Evolutionary conservation across 2,113 vertebrate species (phyloP).

Genomic region (Corythoichthys haematopterus): DNA sequence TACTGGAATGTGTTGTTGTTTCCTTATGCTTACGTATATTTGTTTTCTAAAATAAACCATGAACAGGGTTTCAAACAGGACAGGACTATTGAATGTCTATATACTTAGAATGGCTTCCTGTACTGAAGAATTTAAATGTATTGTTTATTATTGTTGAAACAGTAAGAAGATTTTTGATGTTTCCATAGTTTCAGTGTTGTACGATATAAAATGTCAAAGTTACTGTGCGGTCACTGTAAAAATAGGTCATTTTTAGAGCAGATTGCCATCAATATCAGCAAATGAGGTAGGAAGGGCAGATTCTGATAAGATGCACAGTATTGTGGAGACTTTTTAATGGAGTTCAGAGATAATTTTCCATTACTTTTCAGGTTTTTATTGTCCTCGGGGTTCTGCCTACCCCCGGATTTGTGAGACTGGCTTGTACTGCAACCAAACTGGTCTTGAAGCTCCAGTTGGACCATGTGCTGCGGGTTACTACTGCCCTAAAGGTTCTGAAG

Average conservation of each 20-base stretch:
- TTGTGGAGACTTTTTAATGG: constrained; percentile 7
- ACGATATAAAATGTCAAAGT: too few species aligned
- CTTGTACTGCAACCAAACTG: constrained; percentile 68
- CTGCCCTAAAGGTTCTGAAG: constrained; percentile 73
- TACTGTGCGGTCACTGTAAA: too few species aligned
- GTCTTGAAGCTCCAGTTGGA: constrained; percentile 57
- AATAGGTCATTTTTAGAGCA: too few species aligned
- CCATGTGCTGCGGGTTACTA: constrained; percentile 68
- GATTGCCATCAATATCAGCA: too few species aligned
- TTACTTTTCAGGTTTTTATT: constrained; percentile 72
- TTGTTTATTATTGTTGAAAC: not conserved
- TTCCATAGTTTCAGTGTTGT: too few species aligned
- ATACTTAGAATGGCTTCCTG: not conserved
- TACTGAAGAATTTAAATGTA: not conserved
- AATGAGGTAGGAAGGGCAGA: not conserved
- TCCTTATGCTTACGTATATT: constrained; percentile 6
- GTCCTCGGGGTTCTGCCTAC: constrained; percentile 68
- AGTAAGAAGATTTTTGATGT: too few species aligned
- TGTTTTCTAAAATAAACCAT: not conserved
- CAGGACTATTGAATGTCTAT: not conserved
- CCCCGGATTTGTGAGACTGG: constrained; percentile 75
- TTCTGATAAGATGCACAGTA: constrained; percentile 1
- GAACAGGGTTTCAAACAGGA: constrained; percentile 2
- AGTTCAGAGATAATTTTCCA: constrained; percentile 13
- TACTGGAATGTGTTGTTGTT: not conserved